A percentile compares a stretch with the other conserved stretches of the same genome.
These are phyloP conservation scores for Dasyornis broadbenti DNA, from an alignment of 2,113 vertebrate species.

Conservation along the genomic window DNA sequence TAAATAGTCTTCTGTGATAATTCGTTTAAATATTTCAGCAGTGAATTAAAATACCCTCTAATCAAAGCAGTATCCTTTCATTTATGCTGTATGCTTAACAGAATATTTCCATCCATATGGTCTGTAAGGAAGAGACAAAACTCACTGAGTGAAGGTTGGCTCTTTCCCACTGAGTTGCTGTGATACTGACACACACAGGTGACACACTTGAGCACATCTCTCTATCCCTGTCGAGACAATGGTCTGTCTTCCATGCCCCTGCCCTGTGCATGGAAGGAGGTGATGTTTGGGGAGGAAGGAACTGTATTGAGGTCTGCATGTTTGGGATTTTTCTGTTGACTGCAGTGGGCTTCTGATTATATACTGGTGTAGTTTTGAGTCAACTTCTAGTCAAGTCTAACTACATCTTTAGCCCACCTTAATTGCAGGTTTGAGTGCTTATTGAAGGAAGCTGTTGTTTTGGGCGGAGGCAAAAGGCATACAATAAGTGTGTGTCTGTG, in stretches of 20 bases:
- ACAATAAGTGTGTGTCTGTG: background rate
- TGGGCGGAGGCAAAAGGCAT: rapidly evolving
- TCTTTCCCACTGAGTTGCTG: background rate
- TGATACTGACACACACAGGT: background rate
- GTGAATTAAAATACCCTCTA: background rate
- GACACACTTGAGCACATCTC: background rate
- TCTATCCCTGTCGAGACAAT: background rate
- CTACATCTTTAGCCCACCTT: background rate
- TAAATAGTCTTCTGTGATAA: background rate
- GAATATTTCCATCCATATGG: background rate
- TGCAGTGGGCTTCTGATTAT: background rate
- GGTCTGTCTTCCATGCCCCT: rapidly evolving
- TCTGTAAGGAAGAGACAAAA: background rate
- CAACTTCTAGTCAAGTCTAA: background rate
- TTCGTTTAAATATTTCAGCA: background rate
- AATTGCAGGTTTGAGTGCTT: background rate
- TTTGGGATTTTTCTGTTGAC: background rate
- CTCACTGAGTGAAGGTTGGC: rapidly evolving
- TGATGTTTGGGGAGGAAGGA: background rate
- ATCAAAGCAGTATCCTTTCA: background rate
- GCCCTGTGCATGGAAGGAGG: background rate
- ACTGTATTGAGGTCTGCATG: background rate
- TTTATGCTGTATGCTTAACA: background rate
- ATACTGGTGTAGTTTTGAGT: background rate
- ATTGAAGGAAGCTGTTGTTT: rapidly evolving